Base-by-base conservation (phyloP, 35 echinoderm and acorn worm species). In the Chiridota heheva region DNA sequence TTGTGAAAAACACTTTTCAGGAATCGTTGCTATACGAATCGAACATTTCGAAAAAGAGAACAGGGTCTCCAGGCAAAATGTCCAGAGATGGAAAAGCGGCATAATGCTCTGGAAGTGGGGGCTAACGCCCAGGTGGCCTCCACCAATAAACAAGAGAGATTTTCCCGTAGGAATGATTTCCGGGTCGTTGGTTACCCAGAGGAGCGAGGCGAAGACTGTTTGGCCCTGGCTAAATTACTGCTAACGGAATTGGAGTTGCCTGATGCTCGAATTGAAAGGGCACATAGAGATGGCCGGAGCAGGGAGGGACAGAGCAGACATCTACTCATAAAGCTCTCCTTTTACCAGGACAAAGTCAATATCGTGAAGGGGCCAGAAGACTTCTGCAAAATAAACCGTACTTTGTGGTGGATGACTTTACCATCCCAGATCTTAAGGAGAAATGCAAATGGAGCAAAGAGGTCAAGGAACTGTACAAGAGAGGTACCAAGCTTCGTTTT, bases 151-250 rank as follows among this genome's bases (percentile, higher is more conserved):
- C n/a, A 10, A 2, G 64, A 39, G 40, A 30, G 36, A 1, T 60
- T 60, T 22, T 60, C 58, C 33, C 26, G 58, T 28, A 24, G 4
- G 4, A 60, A 60, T 3, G 33, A 60, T 16, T 28, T 60, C 58
- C 58, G 58, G 26, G 33, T 60, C 58, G 58, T 60, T 60, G 46
- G 46, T 51, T 51, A 51, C n/a, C 60, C 60, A 22, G 40, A 30
- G 0, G 64, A 38, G 40, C 6, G 40, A 1, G 40, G 40, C 33
- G 30, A 68, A 39, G 33, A 68, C 29, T 39, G 64, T 68, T 37
- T 28, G 0, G 64, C 20, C 22, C 34, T 68, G 5, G 64, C 64
- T 5, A 7, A 22, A 37, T 36, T 36, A 32, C 31, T 68, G 34
- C 64, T 68, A 10, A 37, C 34, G 17, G 36, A 68, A 38, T 20